A percentile compares a stretch with the other conserved stretches of the same genome.
These are phyloP conservation scores for Pimephales promelas DNA, from an alignment of 2,113 vertebrate species.

Conservation along the genomic window DNA sequence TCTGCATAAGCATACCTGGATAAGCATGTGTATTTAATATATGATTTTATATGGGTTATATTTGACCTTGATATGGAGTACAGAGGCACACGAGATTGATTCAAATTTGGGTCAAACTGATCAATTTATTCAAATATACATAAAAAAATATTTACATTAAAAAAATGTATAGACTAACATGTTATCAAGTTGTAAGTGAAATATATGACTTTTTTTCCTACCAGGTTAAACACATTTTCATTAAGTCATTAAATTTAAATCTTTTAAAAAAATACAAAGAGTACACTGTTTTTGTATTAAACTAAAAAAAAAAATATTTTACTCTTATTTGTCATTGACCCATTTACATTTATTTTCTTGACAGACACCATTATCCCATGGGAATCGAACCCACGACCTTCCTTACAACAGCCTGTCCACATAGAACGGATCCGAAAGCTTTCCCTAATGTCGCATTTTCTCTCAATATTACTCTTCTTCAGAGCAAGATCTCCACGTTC, in stretches of 20 bases:
- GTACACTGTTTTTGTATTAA: background rate
- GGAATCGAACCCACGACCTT: background rate
- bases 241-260: background rate
- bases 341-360: background rate
- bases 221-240: background rate
- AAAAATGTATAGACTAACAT: background rate
- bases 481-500: constrained; percentile 76
- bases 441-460: constrained; percentile 66
- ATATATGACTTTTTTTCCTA: background rate
- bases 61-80: background rate
- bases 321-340: background rate
- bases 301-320: background rate
- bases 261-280: background rate
- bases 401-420: background rate
- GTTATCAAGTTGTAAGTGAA: background rate
- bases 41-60: background rate
- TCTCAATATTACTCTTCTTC: constrained; percentile 74
- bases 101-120: background rate
- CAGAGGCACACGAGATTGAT: background rate
- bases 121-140: background rate
- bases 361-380: background rate
- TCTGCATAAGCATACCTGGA: background rate
- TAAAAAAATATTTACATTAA: background rate
- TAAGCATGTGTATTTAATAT: background rate
- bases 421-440: constrained; percentile 42